Percentiles rank a stretch among this genome's conserved stretches.
Conservation (phyloP, 2,797 vertebrate species). For the Hemitrygon akajei region DNA sequence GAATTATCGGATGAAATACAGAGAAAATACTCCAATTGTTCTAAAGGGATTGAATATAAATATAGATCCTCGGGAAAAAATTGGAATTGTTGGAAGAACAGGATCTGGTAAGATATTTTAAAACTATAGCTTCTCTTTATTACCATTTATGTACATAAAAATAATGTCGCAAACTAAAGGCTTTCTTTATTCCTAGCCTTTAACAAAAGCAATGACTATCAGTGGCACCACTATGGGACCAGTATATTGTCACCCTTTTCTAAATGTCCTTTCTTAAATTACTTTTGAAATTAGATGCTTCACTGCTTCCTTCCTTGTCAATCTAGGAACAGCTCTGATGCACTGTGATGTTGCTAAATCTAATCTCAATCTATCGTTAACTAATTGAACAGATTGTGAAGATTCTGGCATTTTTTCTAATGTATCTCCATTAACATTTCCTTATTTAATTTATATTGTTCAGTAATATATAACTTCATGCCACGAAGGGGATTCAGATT, state of each 20-base stretch:
- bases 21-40: slow-evolving; percentile 64
- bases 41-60: slow-evolving; percentile 59
- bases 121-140: neutral
- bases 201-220: neutral
- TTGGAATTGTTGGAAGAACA: slow-evolving; percentile 73
- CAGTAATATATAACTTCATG: neutral
- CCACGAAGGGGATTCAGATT: neutral
- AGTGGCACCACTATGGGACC: no score
- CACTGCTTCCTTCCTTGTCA: neutral
- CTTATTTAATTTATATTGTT: neutral
- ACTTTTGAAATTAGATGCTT: neutral
- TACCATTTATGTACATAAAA: neutral
- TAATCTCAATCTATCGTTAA: neutral
- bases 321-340: neutral
- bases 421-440: neutral
- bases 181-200: neutral
- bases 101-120: slow-evolving; percentile 60
- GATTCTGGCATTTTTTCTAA: neutral
- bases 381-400: neutral
- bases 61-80: slow-evolving; percentile 61
- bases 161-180: neutral
- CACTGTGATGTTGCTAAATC: neutral
- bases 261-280: neutral
- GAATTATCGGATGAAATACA: slow-evolving; percentile 69
- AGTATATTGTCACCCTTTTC: neutral